Percentiles rank a stretch among this genome's conserved stretches.
phyloP scores from a whole-genome alignment of 2,888 invertebrate genomes.

The Julus scandinavius region DNA sequence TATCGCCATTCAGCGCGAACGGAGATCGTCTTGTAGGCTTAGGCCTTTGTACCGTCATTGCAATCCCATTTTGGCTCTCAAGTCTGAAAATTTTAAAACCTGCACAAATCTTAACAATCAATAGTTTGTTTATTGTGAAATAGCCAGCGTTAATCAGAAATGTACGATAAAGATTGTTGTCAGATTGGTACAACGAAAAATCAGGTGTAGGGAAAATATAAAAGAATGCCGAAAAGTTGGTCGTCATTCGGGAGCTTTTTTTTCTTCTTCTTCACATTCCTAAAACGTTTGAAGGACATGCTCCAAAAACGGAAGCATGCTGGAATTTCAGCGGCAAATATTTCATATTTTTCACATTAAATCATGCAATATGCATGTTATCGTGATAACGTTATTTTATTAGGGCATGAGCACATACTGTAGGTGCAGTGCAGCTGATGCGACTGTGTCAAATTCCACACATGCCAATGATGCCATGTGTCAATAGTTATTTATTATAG shows the following conservation, averaged over 20 bases:
- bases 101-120: neutral
- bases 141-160: neutral
- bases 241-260: neutral
- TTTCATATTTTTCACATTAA: neutral
- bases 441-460: neutral
- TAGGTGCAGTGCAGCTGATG: neutral
- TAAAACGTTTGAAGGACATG: slow-evolving; percentile 26
- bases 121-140: neutral
- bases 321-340: neutral
- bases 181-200: neutral
- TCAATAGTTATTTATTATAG: neutral
- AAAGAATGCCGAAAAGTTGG: neutral
- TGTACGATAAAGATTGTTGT: neutral
- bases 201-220: neutral
- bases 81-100: neutral
- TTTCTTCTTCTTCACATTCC: neutral
- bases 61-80: neutral
- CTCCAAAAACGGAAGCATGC: slow-evolving; percentile 29
- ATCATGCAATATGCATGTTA: neutral
- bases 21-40: neutral
- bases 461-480: neutral
- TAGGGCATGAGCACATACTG: neutral
- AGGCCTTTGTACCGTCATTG: slow-evolving; percentile 1
- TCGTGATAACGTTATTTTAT: neutral
- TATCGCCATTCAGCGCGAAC: neutral